These are phyloP conservation scores for Achlya flavicornis DNA, from an alignment of 2,888 invertebrate genomes.

Conservation along the genomic window DNA sequence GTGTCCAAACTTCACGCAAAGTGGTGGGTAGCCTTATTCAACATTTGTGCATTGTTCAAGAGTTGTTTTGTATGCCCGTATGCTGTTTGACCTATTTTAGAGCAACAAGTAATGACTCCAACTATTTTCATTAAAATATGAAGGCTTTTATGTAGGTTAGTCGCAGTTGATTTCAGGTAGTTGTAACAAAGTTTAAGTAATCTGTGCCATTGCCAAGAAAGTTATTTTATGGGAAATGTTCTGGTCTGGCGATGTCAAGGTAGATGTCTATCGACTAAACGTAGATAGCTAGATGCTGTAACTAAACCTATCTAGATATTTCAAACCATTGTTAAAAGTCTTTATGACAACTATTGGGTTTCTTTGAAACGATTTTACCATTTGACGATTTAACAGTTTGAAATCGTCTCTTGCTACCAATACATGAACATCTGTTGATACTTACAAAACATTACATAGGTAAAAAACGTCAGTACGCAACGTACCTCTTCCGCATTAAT, in stretches of 20 bases:
- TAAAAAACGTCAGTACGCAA: too few relatives aligned
- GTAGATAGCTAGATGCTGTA: neutral
- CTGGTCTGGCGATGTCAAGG: neutral
- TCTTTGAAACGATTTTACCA: too few relatives aligned
- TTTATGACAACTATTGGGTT: neutral
- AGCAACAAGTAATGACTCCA: constrained; percentile 1
- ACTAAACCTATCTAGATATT: neutral
- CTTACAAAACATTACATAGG: too few relatives aligned
- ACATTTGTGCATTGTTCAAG: constrained; percentile 10
- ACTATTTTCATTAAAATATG: constrained; percentile 13
- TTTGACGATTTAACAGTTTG: too few relatives aligned
- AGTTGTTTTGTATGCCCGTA: neutral
- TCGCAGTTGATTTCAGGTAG: neutral
- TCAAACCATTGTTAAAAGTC: neutral
- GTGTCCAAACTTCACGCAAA: neutral
- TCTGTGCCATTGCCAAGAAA: neutral
- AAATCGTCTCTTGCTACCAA: too few relatives aligned
- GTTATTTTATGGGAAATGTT: constrained; percentile 2
- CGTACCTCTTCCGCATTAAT: too few relatives aligned
- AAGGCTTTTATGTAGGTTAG: neutral
- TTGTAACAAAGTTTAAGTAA: neutral
- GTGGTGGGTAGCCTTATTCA: constrained; percentile 4
- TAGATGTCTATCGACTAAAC: neutral
- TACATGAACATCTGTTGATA: too few relatives aligned
- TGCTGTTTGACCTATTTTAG: constrained; percentile 12